These are phyloP conservation scores for Dendrolimus pini DNA, from an alignment of 2,888 invertebrate genomes.

Conservation along the genomic window DNA sequence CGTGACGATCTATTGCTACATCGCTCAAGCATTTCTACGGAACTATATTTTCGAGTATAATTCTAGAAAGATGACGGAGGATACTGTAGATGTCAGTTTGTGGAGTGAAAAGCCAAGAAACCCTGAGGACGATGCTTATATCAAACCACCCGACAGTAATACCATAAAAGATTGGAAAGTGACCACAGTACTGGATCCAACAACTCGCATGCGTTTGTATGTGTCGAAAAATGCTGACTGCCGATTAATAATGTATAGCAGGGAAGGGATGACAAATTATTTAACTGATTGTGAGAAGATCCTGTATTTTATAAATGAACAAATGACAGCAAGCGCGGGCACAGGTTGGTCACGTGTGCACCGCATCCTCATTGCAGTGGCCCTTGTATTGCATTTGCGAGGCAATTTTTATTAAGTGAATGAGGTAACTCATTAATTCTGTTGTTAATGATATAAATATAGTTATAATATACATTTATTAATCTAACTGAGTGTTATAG, in stretches of 20 bases:
- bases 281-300: constrained; percentile 52
- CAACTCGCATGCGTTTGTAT: constrained; percentile 48
- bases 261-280: constrained; percentile 57
- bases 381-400: too few relatives aligned
- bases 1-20: constrained; percentile 43
- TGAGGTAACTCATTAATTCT: too few relatives aligned
- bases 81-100: constrained; percentile 51
- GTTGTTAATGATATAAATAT: too few relatives aligned
- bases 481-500: too few relatives aligned
- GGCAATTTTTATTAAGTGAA: too few relatives aligned
- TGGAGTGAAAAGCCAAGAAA: constrained; percentile 50
- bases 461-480: too few relatives aligned
- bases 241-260: constrained; percentile 54
- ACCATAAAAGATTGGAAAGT: constrained; percentile 49
- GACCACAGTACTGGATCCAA: constrained; percentile 53
- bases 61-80: constrained; percentile 51
- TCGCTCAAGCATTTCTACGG: constrained; percentile 47
- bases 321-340: constrained; percentile 27
- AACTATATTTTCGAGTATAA: constrained; percentile 59
- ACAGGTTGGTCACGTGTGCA: constrained; percentile 6
- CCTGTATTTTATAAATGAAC: constrained; percentile 52
- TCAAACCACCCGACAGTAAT: constrained; percentile 25
- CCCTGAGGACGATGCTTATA: constrained; percentile 27
- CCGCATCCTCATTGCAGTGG: background rate
- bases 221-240: constrained; percentile 53